Evolutionary conservation across 1,140 invertebrate genomes (phyloP), one percentile per base, ranked within the genome.

Genomic region (Hycleus cichorii): DNA sequence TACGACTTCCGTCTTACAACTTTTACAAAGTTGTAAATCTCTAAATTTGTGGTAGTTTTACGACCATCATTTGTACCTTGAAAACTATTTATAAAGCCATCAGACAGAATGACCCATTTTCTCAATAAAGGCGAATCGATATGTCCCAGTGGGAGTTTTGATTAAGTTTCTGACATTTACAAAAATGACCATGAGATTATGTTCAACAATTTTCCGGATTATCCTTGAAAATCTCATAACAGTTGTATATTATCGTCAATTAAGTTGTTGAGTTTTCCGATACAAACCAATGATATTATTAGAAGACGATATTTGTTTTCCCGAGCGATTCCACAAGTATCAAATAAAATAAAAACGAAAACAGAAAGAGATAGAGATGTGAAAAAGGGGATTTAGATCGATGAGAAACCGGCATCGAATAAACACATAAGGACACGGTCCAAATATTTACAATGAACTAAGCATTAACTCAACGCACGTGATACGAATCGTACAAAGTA

Each of bases 81-180:
- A 61, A 60, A 48, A 55, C 38, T 60, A 57, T 60, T 63, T 49
- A 57, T 59, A 49, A 56, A 63, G 43, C 49, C 18, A 18, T 62
- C 49, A 60, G 38, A 11, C 53, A 47, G 32, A 51, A 61, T 64
- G 62, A 64, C 62, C 62, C 57, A 64, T 61, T 64, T 47, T 52
- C 46, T 47, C 8, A 50, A 60, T 59, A 64, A 61, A 61, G 51
- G 48, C 49, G 49, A 60, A 61, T 64, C 62, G 51, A 63, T 63
- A 47, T 18, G 18, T 5, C 32, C 7, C 7, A 32, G 32, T 32
- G 4, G 32, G 32, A 32, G 32, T 7, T 7, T 49, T 52, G 26
- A 50, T 48, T 56, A 39, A 56, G 39, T 52, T 39, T 39, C 42
- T 43, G 49, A 32, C 10, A 52, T 48, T 24, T 32, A 32, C 18